Percentiles rank a stretch among this genome's conserved stretches.
Evolutionary conservation across 2,113 vertebrate genomes (phyloP).

Genomic region (Tauraco erythrolophus): DNA sequence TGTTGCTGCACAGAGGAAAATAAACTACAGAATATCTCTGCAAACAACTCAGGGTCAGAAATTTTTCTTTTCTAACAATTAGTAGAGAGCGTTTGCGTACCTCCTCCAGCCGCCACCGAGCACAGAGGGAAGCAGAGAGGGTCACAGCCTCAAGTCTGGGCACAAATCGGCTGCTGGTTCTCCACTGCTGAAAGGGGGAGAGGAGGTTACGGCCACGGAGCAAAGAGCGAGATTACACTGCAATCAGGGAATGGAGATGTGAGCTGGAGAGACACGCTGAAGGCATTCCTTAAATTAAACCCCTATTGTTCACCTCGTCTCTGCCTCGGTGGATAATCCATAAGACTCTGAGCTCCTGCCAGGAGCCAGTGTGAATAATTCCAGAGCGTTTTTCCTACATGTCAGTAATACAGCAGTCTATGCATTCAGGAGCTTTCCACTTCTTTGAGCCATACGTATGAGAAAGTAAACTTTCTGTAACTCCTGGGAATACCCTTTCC

Average conservation of each 20-base stretch:
- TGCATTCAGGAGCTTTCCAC: fast-evolving
- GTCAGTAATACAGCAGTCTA: background rate
- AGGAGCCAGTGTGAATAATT: conserved; percentile 13
- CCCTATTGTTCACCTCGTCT: background rate
- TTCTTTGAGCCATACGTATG: background rate
- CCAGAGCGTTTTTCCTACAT: background rate
- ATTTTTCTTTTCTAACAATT: conserved; percentile 11
- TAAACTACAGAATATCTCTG: background rate
- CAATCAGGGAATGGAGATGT: background rate
- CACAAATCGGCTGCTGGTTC: conserved; percentile 43
- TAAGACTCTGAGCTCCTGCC: background rate
- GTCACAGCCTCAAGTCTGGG: conserved; percentile 59
- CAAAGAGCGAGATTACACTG: background rate
- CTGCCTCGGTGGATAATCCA: conserved; percentile 19
- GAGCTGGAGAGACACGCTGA: background rate
- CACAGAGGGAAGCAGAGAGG: background rate
- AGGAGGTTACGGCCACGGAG: background rate
- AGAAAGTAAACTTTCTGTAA: background rate
- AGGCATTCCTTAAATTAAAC: conserved; percentile 40
- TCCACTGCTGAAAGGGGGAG: background rate
- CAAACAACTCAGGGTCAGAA: background rate
- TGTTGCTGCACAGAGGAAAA: background rate
- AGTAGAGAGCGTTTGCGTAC: background rate
- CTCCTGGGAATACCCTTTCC: background rate
- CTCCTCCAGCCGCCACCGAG: background rate